Base-by-base conservation (phyloP, 2,113 vertebrate genomes). In the Silurus meridionalis region DNA sequence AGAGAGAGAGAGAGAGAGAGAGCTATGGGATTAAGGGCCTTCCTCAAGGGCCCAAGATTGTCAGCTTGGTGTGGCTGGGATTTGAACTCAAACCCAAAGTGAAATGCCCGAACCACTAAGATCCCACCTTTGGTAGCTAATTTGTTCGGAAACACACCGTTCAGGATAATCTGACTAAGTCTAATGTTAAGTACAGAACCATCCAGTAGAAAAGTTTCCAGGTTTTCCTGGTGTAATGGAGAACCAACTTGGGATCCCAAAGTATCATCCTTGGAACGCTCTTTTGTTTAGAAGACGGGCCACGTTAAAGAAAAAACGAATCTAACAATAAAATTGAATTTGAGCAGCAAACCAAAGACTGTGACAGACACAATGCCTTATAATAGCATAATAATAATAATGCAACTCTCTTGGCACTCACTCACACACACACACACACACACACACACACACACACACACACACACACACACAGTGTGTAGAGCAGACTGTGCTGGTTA, bases 361-460 rank as follows among this genome's bases (percentile, higher is more conserved):
- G 1, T 55, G 52, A 78, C 17, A 78, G 25, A 17, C 77, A 37
- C 8, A 37, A 28, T 37, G 55, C n/a, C 25, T 79, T 79, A 17
- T 9, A 79, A 79, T 79, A 79, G 58, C 55, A 57, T 78, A 57
- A 78, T 78, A 55, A 78, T 55, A 77, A 77, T 50, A 77, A 25
- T 25, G 50, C 55, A 77, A 77, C 50, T 53, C 48, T n/a, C 75
- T 57, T 48, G 67, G 28, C 28, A 46, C 28, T 25, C n/a, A 67
- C 64, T 4, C 52, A 55, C 50, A 48, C 64, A 78, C 77, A 58
- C 79, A 50, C 67, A 50, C 25, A 69, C 84, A 85, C 78, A 72
- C 53, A 82, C 81, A 88, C 80, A 83, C 46, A 86, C 64, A 71
- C 79, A 71, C 67, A 50, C 80, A 52, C 53, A 72, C 79, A 86